phyloP scores from a whole-genome alignment of 2,888 invertebrate species.

The Cantharis rustica region DNA sequence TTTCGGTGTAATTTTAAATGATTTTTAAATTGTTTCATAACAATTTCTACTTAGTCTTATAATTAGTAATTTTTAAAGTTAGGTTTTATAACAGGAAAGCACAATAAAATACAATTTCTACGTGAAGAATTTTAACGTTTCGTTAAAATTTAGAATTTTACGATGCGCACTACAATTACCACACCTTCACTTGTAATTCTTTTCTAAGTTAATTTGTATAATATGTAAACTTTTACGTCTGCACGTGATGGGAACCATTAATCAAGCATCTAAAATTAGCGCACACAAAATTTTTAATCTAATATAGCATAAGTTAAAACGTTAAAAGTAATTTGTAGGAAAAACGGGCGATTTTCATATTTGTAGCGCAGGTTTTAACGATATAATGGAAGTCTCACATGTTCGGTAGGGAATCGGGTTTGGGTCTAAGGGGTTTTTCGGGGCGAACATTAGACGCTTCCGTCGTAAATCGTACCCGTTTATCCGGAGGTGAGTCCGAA shows the following conservation, averaged over 20 bases:
- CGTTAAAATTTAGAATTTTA: no score
- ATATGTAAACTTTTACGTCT: neutral
- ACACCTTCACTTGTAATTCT: no score
- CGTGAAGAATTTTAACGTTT: no score
- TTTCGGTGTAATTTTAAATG: no score
- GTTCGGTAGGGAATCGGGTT: constrained; percentile 24
- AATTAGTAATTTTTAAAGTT: no score
- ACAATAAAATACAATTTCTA: no score
- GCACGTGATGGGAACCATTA: neutral
- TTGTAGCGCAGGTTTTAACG: constrained; percentile 2
- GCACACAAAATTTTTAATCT: neutral
- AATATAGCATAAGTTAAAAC: neutral
- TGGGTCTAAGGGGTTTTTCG: constrained; percentile 58
- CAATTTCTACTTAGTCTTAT: no score
- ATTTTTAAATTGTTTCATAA: no score
- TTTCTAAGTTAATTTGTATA: neutral
- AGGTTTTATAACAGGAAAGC: no score
- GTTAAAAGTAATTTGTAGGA: neutral
- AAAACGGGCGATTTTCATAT: neutral
- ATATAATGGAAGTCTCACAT: constrained; percentile 31
- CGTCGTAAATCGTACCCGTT: constrained; percentile 64
- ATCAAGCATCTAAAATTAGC: neutral
- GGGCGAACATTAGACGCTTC: constrained; percentile 61
- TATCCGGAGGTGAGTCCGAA: constrained; percentile 61
- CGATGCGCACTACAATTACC: no score